Evolutionary conservation across 2,888 invertebrate species (phyloP), one percentile per base, ranked within the genome.

Genomic region (Tetragnatha montana): DNA sequence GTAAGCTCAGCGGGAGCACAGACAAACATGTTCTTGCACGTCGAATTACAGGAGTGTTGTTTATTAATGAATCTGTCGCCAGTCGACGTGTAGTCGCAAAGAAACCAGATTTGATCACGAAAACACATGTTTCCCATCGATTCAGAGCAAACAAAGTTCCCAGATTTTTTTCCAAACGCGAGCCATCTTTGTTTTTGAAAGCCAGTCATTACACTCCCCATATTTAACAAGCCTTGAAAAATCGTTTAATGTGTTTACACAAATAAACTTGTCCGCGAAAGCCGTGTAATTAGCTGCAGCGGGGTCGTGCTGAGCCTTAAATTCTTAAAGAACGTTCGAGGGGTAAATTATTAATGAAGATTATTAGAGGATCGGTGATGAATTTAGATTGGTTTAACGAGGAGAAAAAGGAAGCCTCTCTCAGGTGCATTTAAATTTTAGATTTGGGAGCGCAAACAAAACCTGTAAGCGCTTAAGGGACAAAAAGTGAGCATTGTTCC

Each of bases 241-340:
- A 60, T 60, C 60, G 60, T 60, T 60, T 60, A 60, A 60, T 60
- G 60, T 60, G 60, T 60, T 60, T 60, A 60, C 60, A 60, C 60
- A 60, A 60, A 60, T 60, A 60, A 60, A 60, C 60, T 6, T 60
- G 60, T 60, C 60, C 60, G 60, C 10, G 60, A 17, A 60, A 17
- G 60, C 60, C 12, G 17, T 60, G 60, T 60, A 60, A 60, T 60
- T 60, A 60, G 60, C 60, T 12, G 17, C 10, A 17, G 60, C 60
- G 10, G 17, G 60, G 17, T 60, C 17, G 17, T 10, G 60, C 10
- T 60, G 60, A 35, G 60, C 60, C 60, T 60, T 60, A 60, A 60
- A 60, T 60, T 60, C 60, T 60, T 60, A 60, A 60, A 60, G 60
- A 60, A 12, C 17, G 12, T 60, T 60, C 12, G 60, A 4, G 60